Evolutionary conservation across 2,797 vertebrate genomes (phyloP), one percentile per base, ranked within the genome.

Genomic region (Propithecus deckenii): DNA sequence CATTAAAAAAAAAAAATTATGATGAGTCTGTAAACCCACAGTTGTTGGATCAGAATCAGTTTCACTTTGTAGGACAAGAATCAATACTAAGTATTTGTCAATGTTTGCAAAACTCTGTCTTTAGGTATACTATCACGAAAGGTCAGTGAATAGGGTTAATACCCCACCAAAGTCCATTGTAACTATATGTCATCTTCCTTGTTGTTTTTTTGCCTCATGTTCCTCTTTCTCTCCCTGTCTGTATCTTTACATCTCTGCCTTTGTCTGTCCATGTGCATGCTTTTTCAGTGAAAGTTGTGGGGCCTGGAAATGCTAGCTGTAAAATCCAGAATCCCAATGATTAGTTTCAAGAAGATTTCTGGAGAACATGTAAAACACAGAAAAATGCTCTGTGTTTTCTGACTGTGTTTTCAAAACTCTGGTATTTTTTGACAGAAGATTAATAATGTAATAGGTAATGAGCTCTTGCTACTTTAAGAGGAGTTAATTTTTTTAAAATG

Each of bases 251-350:
- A 74, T 59, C 18, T 84, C 63, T 48, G 65, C 55, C 41, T 55
- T 52, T 80, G 18, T 61, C 15, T 52, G n/a, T 30, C 30, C 1
- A 25, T 1, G 30, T n/a, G n/a, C 11, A 50, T 28, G 52, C 71
- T 69, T 35, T 94, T 59, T 63, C 59, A 38, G 46, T 55, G 74
- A 76, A 86, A 69, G 50, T 2, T 48, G 69, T 50, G 72, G 50
- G 35, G 30, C 43, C 50, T 79, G 23, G 59, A 93, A 83, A 80
- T 46, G 50, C 52, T 41, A 46, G 43, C 79, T 92, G 6, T 23
- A 59, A 93, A 87, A 88, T 28, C 22, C 9, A 96, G 88, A 85
- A 88, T 85, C 72, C 69, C 48, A 85, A 76, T 83, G 72, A 76
- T 63, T 41, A 76, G 67, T 69, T 89, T 84, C 7, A 57, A 88